These are phyloP conservation scores for Saxidomus purpurata DNA, from an alignment of 1,140 invertebrate genomes.

Conservation along the genomic window DNA sequence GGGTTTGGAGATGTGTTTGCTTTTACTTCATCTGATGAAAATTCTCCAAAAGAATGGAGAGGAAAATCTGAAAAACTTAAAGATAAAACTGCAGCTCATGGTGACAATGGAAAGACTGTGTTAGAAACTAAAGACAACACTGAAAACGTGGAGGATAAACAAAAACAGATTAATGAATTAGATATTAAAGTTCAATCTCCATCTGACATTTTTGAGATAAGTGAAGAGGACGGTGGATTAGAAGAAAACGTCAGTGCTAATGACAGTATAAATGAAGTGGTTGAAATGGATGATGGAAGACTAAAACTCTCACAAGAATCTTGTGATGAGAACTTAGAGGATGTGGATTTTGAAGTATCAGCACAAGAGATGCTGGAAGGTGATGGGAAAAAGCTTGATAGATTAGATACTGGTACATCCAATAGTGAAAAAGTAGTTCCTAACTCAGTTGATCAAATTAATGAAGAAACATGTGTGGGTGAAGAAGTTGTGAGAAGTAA, in stretches of 20 bases:
- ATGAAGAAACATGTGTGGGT: neutral
- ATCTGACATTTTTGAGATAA: neutral
- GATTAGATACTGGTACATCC: neutral
- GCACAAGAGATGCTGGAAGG: neutral
- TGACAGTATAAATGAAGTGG: neutral
- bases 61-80: neutral
- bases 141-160: neutral
- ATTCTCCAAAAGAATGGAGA: neutral
- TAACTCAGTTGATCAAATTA: neutral
- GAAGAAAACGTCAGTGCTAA: neutral
- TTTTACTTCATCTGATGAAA: neutral
- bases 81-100: too few species aligned
- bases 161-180: neutral
- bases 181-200: neutral
- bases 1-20: neutral
- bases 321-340: neutral
- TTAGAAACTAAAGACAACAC: too few species aligned
- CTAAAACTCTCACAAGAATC: neutral
- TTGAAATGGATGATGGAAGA: conserved; percentile 10
- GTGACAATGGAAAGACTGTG: too few species aligned
- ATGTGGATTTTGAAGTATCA: neutral
- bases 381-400: neutral
- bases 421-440: neutral
- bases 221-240: neutral
- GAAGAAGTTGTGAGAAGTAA: neutral